Evolutionary conservation across 2,797 vertebrate species (phyloP).

Genomic region (Diglossa cyanea): DNA sequence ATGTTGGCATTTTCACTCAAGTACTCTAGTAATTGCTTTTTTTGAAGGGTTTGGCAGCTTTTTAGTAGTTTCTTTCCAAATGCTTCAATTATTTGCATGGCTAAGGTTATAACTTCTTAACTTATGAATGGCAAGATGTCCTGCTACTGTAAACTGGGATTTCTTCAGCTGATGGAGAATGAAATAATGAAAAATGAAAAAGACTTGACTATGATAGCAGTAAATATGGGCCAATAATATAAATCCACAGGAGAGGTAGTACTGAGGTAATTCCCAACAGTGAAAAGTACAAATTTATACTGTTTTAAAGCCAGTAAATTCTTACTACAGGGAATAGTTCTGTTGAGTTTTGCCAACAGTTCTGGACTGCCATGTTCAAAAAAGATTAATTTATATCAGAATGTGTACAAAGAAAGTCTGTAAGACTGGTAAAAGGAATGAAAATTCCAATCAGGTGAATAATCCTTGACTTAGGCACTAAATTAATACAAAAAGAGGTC

Average conservation of each 20-base stretch:
- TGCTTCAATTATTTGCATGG: neutral
- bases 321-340: neutral
- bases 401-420: neutral
- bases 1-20: neutral
- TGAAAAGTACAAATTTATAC: neutral
- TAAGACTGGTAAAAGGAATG: neutral
- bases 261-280: neutral
- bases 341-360: neutral
- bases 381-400: neutral
- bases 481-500: neutral
- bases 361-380: neutral
- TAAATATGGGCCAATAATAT: neutral
- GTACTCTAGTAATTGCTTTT: neutral
- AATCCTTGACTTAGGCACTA: neutral
- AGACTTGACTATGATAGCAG: neutral
- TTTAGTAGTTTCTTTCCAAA: neutral
- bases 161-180: neutral
- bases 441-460: neutral
- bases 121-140: neutral
- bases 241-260: neutral
- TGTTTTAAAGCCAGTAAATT: neutral
- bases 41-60: neutral
- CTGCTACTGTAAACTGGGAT: neutral
- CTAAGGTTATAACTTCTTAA: neutral
- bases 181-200: neutral